Evolutionary conservation across 2,797 vertebrate genomes (phyloP).

Genomic region (Mergus octosetaceus): DNA sequence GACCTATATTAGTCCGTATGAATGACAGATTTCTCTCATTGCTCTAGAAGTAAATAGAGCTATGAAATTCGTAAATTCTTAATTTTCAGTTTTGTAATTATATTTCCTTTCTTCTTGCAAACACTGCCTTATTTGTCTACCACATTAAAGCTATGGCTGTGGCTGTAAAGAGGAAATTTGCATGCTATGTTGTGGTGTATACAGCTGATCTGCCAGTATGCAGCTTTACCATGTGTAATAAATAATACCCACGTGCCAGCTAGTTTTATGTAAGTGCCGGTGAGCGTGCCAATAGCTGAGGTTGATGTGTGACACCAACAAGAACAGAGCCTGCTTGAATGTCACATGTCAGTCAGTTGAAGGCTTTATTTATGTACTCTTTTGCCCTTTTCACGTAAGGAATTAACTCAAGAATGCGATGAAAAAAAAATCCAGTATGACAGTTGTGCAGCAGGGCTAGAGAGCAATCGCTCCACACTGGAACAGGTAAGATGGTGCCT

Average conservation of each 20-base stretch:
- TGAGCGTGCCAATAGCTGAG: slow-evolving; percentile 62
- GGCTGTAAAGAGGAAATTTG: background rate
- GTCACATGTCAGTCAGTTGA: slow-evolving; percentile 32
- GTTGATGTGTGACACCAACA: slow-evolving; percentile 52
- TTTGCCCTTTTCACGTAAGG: slow-evolving; percentile 80
- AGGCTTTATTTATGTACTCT: slow-evolving; percentile 53
- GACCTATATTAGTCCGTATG: background rate
- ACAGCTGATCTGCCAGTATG: background rate
- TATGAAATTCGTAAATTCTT: background rate
- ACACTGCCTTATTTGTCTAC: background rate
- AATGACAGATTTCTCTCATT: background rate
- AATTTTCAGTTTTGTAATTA: background rate
- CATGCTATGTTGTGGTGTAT: background rate
- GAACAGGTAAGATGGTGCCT: slow-evolving; percentile 86
- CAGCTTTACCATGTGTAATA: slow-evolving; percentile 19
- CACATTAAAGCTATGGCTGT: background rate
- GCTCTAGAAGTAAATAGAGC: background rate
- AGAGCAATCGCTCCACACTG: slow-evolving; percentile 91
- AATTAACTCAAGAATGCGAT: slow-evolving; percentile 89
- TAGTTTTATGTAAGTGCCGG: slow-evolving; percentile 58
- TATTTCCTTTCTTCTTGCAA: background rate
- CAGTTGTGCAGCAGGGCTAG: slow-evolving; percentile 92
- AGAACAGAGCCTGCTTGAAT: slow-evolving; percentile 49
- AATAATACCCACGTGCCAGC: slow-evolving; percentile 36
- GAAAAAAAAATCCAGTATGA: slow-evolving; percentile 93